These are phyloP conservation scores for Neoascia interrupta DNA, from an alignment of 2,888 invertebrate species.

Conservation along the genomic window DNA sequence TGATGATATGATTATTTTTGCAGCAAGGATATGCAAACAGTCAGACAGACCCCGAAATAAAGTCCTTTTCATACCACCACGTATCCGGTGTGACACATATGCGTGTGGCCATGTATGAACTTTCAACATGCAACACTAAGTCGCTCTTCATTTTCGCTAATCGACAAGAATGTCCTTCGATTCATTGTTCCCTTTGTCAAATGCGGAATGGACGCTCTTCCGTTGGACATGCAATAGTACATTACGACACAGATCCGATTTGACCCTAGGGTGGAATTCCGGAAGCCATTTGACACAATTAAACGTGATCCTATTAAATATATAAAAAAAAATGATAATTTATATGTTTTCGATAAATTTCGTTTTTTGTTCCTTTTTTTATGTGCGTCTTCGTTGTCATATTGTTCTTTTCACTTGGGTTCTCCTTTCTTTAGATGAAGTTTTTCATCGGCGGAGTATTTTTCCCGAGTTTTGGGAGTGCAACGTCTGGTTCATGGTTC, in stretches of 20 bases:
- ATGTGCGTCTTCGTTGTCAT: conserved; percentile 41
- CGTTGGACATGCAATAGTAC: conserved; percentile 11
- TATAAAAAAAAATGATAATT: conserved; percentile 60
- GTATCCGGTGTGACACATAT: too few relatives aligned
- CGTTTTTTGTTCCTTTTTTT: conserved; percentile 43
- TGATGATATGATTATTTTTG: conserved; percentile 9
- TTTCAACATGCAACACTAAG: not conserved
- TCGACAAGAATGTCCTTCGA: conserved; percentile 51
- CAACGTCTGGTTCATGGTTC: conserved; percentile 63
- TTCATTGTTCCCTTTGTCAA: conserved; percentile 42
- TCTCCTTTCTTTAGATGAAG: conserved; percentile 35
- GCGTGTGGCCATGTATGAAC: conserved; percentile 46
- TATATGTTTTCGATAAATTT: conserved; percentile 66
- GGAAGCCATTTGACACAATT: conserved; percentile 69
- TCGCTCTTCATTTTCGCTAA: conserved; percentile 48
- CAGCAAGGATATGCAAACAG: conserved; percentile 34
- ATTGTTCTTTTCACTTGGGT: conserved; percentile 45
- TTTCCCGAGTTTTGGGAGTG: conserved; percentile 52
- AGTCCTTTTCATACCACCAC: conserved; percentile 29
- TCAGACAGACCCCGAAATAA: conserved; percentile 6
- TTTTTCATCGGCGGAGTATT: conserved; percentile 20
- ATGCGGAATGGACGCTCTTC: conserved; percentile 22
- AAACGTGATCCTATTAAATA: conserved; percentile 68
- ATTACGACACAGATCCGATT: not conserved
- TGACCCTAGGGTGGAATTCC: conserved; percentile 52